Evolutionary conservation across 1,140 invertebrate genomes (phyloP), one percentile per base, ranked within the genome.

Genomic region (Dysdera silvatica): DNA sequence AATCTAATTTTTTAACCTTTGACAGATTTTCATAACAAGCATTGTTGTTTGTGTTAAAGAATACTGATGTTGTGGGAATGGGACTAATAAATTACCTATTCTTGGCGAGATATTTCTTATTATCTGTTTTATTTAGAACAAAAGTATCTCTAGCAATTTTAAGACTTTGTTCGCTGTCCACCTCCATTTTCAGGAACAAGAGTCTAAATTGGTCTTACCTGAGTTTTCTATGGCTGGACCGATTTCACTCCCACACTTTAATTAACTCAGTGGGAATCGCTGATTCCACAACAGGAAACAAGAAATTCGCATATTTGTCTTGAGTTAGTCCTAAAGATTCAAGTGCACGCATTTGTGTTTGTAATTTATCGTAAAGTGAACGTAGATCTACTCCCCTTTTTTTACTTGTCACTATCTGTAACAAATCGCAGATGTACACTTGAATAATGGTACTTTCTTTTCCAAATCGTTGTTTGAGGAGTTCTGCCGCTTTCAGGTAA

Each of bases 401-500:
- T 4, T 40, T n/a, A 1, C 18, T 29, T 7, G 35, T 20, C 32
- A 57, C 28, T 33, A 57, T 32, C 28, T 40, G 32, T 32, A 45
- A 2, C 16, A 32, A 23, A 8, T 45, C 54, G 2, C 28, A 14
- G 23, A 70, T 47, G 43, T 70, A 67, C 12, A 68, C 20, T 18
- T 68, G 52, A 20, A 61, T 35, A 5, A 68, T 31, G 3, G 67
- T 32, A 2, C 68, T 61, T 23, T 28, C 68, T 61, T 28, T 55
- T 12, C 64, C 61, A 35, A 68, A 71, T 12, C 64, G 26, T 4
- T 32, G 24, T 41, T 65, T 66, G 26, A 71, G 47, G 47, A 28
- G 28, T 12, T 56, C 31, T 10, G 70, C 61, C 2, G 67, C 69
- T 35, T 70, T 67, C 7, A 4, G 3, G 43, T 67, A 69, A 45